A percentile compares a stretch with the other conserved stretches of the same genome.
phyloP scores from a whole-genome alignment of 2,888 invertebrate species.

The Sinelater perroti region DNA sequence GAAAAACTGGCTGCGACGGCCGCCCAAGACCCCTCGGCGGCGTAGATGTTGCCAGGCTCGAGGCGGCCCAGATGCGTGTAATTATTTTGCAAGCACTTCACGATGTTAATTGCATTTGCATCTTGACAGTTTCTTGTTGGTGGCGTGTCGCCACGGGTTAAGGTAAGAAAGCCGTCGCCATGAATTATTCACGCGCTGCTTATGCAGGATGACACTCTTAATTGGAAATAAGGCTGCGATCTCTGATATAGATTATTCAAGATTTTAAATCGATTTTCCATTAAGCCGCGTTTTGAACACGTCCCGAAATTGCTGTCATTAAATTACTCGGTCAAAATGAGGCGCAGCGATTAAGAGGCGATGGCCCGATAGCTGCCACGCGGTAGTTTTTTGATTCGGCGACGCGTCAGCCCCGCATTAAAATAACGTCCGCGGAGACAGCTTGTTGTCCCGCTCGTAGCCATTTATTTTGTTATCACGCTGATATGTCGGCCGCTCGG shows the following conservation, averaged over 20 bases:
- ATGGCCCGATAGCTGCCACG: not conserved
- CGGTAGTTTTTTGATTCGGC: not conserved
- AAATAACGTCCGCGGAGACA: not conserved
- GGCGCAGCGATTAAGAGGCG: constrained; percentile 18
- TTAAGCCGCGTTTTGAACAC: constrained; percentile 35
- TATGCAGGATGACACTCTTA: constrained; percentile 59
- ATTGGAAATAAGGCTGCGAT: constrained; percentile 61
- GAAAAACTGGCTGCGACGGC: no score
- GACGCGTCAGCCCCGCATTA: not conserved
- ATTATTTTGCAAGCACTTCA: constrained; percentile 61
- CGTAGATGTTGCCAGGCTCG: not conserved
- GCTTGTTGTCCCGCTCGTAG: not conserved
- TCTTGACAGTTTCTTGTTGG: constrained; percentile 61
- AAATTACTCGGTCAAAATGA: constrained; percentile 33
- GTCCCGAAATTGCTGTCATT: constrained; percentile 34
- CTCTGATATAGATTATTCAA: constrained; percentile 60
- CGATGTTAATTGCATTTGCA: constrained; percentile 62
- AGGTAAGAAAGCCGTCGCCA: constrained; percentile 61
- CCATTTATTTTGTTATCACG: not conserved
- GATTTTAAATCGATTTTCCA: constrained; percentile 55
- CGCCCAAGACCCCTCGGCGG: no score
- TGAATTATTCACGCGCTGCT: constrained; percentile 59
- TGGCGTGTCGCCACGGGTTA: constrained; percentile 60
- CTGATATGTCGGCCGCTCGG: not conserved
- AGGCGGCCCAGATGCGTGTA: constrained; percentile 54